Conservation (phyloP, 2,113 vertebrate genomes). For the Anthoscopus minutus region DNA sequence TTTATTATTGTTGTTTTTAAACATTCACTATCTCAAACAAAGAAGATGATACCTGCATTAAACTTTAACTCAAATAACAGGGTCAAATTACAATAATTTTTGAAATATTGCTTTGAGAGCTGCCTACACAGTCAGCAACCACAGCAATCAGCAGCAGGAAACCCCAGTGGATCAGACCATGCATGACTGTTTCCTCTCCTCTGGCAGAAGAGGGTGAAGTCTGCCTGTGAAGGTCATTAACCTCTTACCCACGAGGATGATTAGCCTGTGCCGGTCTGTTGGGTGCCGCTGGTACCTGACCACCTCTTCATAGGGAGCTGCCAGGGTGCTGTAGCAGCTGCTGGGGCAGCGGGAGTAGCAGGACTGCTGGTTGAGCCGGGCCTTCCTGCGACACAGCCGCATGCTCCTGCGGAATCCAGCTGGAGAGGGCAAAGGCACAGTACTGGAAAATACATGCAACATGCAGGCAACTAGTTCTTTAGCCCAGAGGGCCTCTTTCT, state of each 20-base stretch:
- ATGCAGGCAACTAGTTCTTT: not conserved
- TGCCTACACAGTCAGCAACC: not conserved
- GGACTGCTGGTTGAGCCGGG: slow-evolving; percentile 51
- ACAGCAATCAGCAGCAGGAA: not conserved
- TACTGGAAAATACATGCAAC: accelerated
- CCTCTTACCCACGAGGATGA: slow-evolving; percentile 84
- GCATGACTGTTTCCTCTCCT: not conserved
- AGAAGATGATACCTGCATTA: not conserved
- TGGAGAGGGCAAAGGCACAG: slow-evolving; percentile 33
- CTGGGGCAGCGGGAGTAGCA: slow-evolving; percentile 60
- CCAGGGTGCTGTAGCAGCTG: slow-evolving; percentile 59
- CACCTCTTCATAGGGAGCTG: slow-evolving; percentile 88
- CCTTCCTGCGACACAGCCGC: slow-evolving; percentile 83
- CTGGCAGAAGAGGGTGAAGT: not conserved
- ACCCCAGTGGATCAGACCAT: not conserved
- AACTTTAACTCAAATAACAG: not conserved
- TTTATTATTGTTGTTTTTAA: not conserved
- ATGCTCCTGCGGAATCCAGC: slow-evolving; percentile 91
- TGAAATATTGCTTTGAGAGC: not conserved
- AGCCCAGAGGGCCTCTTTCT: not conserved
- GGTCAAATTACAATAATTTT: not conserved
- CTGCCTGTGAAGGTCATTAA: not conserved
- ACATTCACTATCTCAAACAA: not conserved
- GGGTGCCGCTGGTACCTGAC: slow-evolving; percentile 82
- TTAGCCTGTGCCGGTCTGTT: slow-evolving; percentile 75